Percentiles rank a stretch among this genome's conserved stretches.
Conservation (phyloP, 2,797 vertebrate species). For the Amblyraja radiata region DNA sequence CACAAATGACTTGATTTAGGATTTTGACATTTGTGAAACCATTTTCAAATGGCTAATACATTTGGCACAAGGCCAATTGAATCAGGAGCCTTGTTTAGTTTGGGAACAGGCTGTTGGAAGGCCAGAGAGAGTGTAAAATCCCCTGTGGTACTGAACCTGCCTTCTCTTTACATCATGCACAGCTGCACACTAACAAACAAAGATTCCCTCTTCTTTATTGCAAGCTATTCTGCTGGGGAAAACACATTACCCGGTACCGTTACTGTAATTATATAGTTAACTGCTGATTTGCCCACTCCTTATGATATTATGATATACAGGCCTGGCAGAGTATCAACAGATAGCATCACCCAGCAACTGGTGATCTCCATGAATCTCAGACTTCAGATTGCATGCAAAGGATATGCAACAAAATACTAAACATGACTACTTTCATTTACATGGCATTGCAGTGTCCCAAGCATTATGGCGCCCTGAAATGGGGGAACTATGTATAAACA, state of each 20-base stretch:
- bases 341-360: too few species aligned
- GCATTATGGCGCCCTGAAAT: too few species aligned
- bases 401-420: too few species aligned
- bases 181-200: constrained; percentile 12
- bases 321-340: too few species aligned
- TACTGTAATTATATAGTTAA: not conserved
- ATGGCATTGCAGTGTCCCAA: too few species aligned
- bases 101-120: not conserved
- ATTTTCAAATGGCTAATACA: not conserved
- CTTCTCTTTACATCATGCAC: constrained; percentile 1
- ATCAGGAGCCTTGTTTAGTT: not conserved
- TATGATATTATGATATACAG: not conserved
- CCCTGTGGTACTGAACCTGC: constrained; percentile 7
- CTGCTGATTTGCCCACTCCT: not conserved
- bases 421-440: too few species aligned
- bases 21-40: not conserved
- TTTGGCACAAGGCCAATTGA: not conserved
- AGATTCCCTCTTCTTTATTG: not conserved
- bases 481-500: too few species aligned
- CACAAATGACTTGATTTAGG: not conserved
- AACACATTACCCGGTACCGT: not conserved
- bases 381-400: too few species aligned
- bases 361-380: too few species aligned
- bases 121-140: not conserved
- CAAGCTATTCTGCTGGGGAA: not conserved